Percentiles rank a stretch among this genome's conserved stretches.
phyloP scores from a whole-genome alignment of 1,140 invertebrate species.

The Gryllus bimaculatus region DNA sequence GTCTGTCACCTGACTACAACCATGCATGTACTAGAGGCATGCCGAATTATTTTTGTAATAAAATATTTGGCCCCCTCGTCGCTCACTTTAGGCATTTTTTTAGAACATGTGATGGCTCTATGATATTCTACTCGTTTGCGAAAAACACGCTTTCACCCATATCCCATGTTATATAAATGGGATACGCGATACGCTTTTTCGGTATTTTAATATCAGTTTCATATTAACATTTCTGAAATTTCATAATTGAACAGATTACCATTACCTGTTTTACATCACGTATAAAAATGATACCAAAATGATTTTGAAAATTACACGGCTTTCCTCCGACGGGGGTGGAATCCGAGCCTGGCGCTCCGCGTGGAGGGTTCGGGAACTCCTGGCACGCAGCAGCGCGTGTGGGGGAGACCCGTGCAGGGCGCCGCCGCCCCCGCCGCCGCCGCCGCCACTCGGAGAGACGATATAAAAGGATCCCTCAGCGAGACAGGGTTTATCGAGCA shows the following conservation, averaged over 20 bases:
- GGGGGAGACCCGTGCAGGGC: no score
- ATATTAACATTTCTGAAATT: background rate
- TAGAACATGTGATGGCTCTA: no score
- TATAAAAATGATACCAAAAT: background rate
- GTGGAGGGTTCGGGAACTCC: background rate
- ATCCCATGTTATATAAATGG: background rate
- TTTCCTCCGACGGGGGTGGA: background rate
- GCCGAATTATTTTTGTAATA: no score
- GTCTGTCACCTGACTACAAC: no score
- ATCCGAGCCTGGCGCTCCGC: background rate
- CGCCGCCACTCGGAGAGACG: background rate
- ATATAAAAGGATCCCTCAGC: background rate
- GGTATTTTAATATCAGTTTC: background rate
- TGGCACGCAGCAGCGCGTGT: background rate
- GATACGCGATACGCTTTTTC: background rate
- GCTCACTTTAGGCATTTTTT: no score
- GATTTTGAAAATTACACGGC: background rate
- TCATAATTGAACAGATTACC: background rate
- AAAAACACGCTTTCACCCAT: background rate
- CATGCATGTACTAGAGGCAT: no score
- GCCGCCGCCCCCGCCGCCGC: no score
- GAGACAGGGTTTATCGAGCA: background rate
- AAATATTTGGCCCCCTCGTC: no score
- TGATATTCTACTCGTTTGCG: no score
- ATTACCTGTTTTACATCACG: conserved; percentile 1